These are phyloP conservation scores for Percopsis omiscomaycus DNA, from an alignment of 2,797 vertebrate species.

Conservation along the genomic window DNA sequence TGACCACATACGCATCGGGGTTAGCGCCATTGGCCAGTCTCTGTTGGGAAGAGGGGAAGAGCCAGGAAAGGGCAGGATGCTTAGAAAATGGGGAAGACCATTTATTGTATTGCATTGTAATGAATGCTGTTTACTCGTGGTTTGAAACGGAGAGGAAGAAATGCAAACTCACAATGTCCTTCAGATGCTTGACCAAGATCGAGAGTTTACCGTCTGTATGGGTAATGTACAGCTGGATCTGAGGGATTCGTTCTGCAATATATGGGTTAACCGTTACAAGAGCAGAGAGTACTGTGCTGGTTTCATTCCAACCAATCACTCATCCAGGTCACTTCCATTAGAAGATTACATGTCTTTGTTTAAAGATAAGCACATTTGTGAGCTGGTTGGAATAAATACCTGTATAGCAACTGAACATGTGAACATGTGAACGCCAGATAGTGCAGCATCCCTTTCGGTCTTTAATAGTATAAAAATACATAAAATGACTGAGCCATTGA, in stretches of 20 bases:
- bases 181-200: slow-evolving; percentile 82
- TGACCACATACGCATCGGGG: slow-evolving; percentile 84
- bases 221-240: slow-evolving; percentile 80
- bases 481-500: no score
- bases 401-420: no score
- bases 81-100: neutral
- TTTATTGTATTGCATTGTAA: neutral
- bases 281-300: no score
- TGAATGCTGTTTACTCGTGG: neutral
- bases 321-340: neutral
- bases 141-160: neutral
- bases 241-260: slow-evolving; percentile 57
- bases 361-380: no score
- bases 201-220: slow-evolving; percentile 69
- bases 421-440: no score
- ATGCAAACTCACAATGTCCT: slow-evolving; percentile 79
- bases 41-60: slow-evolving; percentile 58
- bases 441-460: no score
- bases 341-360: no score
- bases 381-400: no score
- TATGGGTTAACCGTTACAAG: neutral
- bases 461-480: no score
- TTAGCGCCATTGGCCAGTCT: slow-evolving; percentile 80
- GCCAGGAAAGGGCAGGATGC: neutral
- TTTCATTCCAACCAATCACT: neutral